These are phyloP conservation scores for Lutjanus argentimaculatus DNA, from an alignment of 2,797 vertebrate species.

Conservation along the genomic window DNA sequence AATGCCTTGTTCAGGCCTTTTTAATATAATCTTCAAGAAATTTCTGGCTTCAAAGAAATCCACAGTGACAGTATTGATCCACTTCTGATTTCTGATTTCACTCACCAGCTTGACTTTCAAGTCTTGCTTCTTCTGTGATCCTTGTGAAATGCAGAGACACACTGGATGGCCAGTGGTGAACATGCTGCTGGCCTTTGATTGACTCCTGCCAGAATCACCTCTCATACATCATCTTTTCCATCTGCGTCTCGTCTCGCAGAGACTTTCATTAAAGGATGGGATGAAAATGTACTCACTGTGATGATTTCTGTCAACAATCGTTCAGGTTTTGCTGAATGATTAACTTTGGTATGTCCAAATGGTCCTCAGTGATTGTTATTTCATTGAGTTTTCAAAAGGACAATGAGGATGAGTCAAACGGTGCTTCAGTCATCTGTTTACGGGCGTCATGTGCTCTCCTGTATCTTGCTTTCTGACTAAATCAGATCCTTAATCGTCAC, in stretches of 20 bases:
- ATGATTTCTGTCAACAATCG: not conserved
- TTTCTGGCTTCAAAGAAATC: too few species aligned
- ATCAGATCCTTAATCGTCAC: not conserved
- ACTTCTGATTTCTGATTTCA: not conserved
- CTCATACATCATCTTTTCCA: too few species aligned
- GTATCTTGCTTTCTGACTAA: not conserved
- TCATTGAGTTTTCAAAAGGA: not conserved
- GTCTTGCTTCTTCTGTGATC: not conserved
- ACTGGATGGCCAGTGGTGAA: not conserved
- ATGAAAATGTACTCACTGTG: not conserved
- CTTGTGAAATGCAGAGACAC: too few species aligned
- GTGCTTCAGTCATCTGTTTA: not conserved
- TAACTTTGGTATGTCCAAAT: not conserved
- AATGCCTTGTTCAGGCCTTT: too few species aligned
- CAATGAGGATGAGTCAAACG: not conserved
- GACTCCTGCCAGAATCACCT: not conserved
- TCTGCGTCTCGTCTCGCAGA: not conserved
- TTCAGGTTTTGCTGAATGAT: not conserved
- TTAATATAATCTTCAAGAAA: too few species aligned
- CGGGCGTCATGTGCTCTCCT: not conserved
- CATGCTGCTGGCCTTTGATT: not conserved
- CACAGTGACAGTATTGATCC: not conserved
- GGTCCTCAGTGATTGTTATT: fast-evolving
- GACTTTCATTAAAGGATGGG: not conserved
- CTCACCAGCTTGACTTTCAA: not conserved